Evolutionary conservation across 1,140 invertebrate species (phyloP).

Genomic region (Belonocnema kinseyi): DNA sequence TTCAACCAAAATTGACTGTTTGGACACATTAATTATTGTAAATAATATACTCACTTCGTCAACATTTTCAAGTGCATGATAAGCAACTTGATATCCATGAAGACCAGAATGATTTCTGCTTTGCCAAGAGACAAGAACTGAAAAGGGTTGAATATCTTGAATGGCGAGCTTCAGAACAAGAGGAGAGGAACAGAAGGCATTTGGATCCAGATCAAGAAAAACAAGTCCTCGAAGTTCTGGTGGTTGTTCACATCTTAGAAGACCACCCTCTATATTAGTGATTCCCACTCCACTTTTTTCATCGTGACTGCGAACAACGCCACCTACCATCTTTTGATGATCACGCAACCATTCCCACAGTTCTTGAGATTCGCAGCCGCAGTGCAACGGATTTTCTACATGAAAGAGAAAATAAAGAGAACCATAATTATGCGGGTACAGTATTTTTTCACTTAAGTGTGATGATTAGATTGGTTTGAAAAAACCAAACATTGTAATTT

Average conservation of each 20-base stretch:
- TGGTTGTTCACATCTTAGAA: conserved; percentile 86
- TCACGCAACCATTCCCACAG: conserved; percentile 93
- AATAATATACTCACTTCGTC: conserved; percentile 69
- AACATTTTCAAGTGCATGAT: conserved; percentile 83
- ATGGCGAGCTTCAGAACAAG: conserved; percentile 88
- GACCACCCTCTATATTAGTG: conserved; percentile 65
- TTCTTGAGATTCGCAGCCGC: conserved; percentile 91
- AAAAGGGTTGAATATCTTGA: conserved; percentile 91
- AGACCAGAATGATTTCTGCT: conserved; percentile 90
- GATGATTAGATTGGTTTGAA: too few species aligned
- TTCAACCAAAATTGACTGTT: not conserved
- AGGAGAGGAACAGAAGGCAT: conserved; percentile 88
- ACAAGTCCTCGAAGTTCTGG: conserved; percentile 84
- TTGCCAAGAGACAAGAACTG: conserved; percentile 92
- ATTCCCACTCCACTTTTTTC: conserved; percentile 49
- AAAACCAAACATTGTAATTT: too few species aligned
- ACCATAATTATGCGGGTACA: too few species aligned
- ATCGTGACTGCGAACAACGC: conserved; percentile 44
- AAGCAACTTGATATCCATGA: conserved; percentile 90
- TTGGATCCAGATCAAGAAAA: conserved; percentile 86
- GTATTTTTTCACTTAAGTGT: too few species aligned
- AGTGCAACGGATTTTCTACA: conserved; percentile 91
- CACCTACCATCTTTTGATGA: conserved; percentile 84
- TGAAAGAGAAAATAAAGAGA: conserved; percentile 53
- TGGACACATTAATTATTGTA: conserved; percentile 37